Evolutionary conservation across 1,140 invertebrate genomes (phyloP).

Genomic region (Prorops nasuta): DNA sequence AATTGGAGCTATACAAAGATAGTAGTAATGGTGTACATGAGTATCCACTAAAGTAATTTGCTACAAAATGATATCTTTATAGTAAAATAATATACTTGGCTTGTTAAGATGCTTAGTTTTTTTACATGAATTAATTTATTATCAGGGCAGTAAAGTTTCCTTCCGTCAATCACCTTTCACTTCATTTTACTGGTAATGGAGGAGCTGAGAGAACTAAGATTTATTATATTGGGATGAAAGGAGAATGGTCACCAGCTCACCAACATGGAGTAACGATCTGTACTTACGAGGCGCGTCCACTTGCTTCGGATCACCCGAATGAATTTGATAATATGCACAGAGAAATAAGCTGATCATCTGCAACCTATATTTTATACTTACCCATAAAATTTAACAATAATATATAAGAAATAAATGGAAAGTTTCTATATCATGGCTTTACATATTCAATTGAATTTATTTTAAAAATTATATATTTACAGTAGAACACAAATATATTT

Average conservation of each 20-base stretch:
- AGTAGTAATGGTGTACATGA: constrained; percentile 80
- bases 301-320: constrained; percentile 73
- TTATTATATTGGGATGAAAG: constrained; percentile 93
- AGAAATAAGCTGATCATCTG: constrained; percentile 15
- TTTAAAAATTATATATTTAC: no score
- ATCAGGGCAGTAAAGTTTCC: constrained; percentile 80
- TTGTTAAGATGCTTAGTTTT: not conserved
- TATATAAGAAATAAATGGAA: no score
- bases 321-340: constrained; percentile 5
- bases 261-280: constrained; percentile 87
- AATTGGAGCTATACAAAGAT: constrained; percentile 83
- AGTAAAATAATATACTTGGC: not conserved
- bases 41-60: constrained; percentile 79
- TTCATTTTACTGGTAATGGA: constrained; percentile 88
- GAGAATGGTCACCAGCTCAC: constrained; percentile 83
- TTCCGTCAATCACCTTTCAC: constrained; percentile 79
- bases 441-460: no score
- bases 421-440: no score
- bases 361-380: not conserved
- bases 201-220: constrained; percentile 81
- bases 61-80: not conserved
- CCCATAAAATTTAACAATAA: no score
- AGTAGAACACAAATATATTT: no score
- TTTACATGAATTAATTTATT: not conserved
- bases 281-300: constrained; percentile 83